Evolutionary conservation across 2,888 invertebrate species (phyloP), one percentile per base, ranked within the genome.

Genomic region (Chloroclysta siterata): DNA sequence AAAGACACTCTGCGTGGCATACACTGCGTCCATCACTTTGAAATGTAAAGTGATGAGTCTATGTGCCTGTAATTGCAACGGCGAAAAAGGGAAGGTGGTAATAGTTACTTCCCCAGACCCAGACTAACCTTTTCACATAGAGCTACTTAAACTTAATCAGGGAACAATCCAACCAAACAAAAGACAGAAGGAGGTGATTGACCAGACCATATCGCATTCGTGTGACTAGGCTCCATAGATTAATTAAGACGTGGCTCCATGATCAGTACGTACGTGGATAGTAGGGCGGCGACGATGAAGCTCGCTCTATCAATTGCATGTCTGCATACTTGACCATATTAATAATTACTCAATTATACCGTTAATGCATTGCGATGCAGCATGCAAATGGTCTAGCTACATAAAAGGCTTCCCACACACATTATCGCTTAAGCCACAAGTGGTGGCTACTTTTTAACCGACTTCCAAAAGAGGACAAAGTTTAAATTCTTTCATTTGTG

Each of bases 261-360:
- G 13, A 58, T 44, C 0, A 41, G 10, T 42, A 11, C 5, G 15
- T 22, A 17, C 17, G 41, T 29, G 8, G 29, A 6, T 36, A 15
- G n/a, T 10, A 15, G 14, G 28, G 44, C 7, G 52, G 46, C 22
- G 47, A 11, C 53, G 39, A 47, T 29, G 14, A 8, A 28, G 53
- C 33, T 44, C 52, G 44, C 36, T 59, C n/a, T 44, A 28, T 47
- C 46, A 59, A 59, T 59, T 59, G 59, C 22, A 22, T 39, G 59
- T 53, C 53, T 59, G 59, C 53, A 53, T 47, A 15, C 41, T 47
- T 28, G 44, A 46, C 46, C 11, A n/a, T 46, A 15, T 15, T 15
- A n/a, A n/a, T 42, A 15, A 15, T 7, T 44, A 44, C 36, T 11
- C 11, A 39, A 39, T 11, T 39, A 39, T 11, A 11, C 36, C 11